phyloP scores from a whole-genome alignment of 2,797 vertebrate species.

The Hippoglossus hippoglossus region DNA sequence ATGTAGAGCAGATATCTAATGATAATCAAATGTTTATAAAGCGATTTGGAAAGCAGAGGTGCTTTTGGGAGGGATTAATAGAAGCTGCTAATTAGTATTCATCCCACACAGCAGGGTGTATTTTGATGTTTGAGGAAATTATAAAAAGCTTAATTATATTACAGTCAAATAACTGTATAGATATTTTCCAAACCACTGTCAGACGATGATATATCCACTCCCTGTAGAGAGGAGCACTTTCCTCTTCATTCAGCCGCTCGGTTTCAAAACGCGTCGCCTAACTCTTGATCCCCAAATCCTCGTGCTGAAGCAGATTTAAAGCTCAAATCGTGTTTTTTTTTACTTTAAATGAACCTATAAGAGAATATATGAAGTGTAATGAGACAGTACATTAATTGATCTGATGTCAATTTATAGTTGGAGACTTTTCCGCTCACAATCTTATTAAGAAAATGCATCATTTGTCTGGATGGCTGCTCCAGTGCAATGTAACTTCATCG shows the following conservation, averaged over 20 bases:
- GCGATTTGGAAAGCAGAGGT: conserved; percentile 26
- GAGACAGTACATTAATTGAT: conserved; percentile 6
- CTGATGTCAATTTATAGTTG: background rate
- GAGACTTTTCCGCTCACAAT: conserved; percentile 2
- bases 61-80: conserved; percentile 18
- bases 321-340: background rate
- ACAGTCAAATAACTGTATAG: conserved; percentile 25
- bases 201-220: conserved; percentile 12
- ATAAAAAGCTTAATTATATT: conserved; percentile 42
- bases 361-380: background rate
- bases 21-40: conserved; percentile 22
- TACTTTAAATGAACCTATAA: background rate
- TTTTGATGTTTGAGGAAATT: conserved; percentile 39
- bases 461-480: conserved; percentile 21
- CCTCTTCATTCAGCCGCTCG: background rate
- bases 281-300: conserved; percentile 14
- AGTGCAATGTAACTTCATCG: conserved; percentile 32
- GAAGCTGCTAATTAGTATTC: conserved; percentile 37
- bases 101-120: conserved; percentile 14
- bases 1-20: conserved; percentile 3
- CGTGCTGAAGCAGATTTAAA: conserved; percentile 8
- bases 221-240: background rate
- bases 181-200: conserved; percentile 34
- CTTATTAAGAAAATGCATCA: conserved; percentile 11
- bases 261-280: conserved; percentile 6